Conservation (phyloP, 2,888 invertebrate genomes). For the Hemicrepidius hirtus region DNA sequence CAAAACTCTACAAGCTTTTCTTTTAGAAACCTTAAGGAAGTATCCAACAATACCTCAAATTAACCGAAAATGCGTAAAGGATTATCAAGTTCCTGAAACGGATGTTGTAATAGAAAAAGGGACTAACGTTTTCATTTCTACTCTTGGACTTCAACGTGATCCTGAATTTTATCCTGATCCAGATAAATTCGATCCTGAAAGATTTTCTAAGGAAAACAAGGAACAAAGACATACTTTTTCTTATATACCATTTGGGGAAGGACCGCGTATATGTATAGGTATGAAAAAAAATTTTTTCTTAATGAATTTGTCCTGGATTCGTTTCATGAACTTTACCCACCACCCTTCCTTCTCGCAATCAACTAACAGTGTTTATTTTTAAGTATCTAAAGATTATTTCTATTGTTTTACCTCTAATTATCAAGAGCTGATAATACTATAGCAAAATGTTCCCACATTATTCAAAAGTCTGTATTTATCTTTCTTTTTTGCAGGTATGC, state of each 20-base stretch:
- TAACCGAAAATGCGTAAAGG: constrained; percentile 53
- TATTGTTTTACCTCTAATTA: too few relatives aligned
- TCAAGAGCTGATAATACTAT: too few relatives aligned
- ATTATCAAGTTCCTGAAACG: constrained; percentile 63
- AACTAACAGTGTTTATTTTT: too few relatives aligned
- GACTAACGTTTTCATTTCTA: constrained; percentile 58
- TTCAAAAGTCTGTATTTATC: constrained; percentile 15
- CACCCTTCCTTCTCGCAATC: too few relatives aligned
- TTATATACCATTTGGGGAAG: constrained; percentile 65
- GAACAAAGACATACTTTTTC: constrained; percentile 28
- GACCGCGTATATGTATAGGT: constrained; percentile 65
- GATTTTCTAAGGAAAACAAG: constrained; percentile 70
- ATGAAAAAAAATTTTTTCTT: too few relatives aligned
- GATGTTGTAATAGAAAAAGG: constrained; percentile 64
- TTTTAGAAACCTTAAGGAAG: constrained; percentile 66
- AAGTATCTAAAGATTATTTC: too few relatives aligned
- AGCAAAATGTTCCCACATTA: not conserved
- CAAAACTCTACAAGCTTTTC: not conserved
- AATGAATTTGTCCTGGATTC: too few relatives aligned
- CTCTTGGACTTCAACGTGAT: constrained; percentile 58
- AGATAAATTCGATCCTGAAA: constrained; percentile 77
- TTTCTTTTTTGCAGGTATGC: constrained; percentile 55
- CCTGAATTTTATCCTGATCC: constrained; percentile 68
- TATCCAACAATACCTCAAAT: constrained; percentile 63
- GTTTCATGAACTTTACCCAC: too few relatives aligned